These are phyloP conservation scores for Masticophis lateralis DNA, from an alignment of 2,797 vertebrate species.

Conservation along the genomic window DNA sequence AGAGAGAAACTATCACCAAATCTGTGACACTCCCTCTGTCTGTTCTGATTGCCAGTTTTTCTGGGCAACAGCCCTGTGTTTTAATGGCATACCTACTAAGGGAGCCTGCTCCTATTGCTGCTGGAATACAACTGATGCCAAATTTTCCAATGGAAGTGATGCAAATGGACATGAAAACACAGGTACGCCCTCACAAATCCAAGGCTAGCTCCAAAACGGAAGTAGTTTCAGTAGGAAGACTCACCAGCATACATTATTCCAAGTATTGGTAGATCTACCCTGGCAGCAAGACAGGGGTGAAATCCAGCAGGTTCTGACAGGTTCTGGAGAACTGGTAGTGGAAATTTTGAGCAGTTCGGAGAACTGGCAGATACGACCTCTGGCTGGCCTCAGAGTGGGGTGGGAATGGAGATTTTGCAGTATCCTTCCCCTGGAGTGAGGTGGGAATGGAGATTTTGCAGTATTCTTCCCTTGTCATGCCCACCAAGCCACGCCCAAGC, in stretches of 20 bases:
- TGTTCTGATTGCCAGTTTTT: slow-evolving; percentile 2
- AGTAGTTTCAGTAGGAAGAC: neutral
- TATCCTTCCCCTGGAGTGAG: too few relatives aligned
- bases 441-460: too few relatives aligned
- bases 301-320: too few relatives aligned
- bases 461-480: too few relatives aligned
- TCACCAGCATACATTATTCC: neutral
- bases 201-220: neutral
- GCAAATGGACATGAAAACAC: neutral
- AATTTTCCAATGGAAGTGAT: neutral
- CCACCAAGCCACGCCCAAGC: too few relatives aligned
- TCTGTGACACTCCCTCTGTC: neutral
- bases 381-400: too few relatives aligned
- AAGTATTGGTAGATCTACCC: neutral
- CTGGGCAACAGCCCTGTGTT: neutral
- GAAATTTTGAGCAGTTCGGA: too few relatives aligned
- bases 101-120: neutral
- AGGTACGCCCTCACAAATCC: neutral
- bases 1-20: neutral
- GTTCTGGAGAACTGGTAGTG: too few relatives aligned
- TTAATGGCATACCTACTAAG: neutral
- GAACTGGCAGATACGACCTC: too few relatives aligned
- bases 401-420: too few relatives aligned
- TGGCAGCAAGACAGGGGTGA: too few relatives aligned
- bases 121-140: neutral